Conservation (phyloP, 2,888 invertebrate species). For the Itoplectis maculator region DNA sequence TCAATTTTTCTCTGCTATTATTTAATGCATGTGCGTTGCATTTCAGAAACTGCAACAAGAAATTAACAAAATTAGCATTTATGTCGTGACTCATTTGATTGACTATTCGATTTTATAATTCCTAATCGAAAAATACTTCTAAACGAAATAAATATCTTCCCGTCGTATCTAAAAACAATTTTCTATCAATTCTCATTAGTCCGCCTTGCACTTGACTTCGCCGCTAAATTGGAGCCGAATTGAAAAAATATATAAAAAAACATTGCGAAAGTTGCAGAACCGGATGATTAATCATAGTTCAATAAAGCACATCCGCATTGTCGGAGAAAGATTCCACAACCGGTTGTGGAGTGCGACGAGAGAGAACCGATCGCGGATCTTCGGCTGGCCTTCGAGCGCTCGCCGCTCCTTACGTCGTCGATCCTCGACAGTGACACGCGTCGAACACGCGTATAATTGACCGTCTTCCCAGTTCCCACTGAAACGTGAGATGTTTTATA, state of each 20-base stretch:
- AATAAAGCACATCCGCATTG: slow-evolving; percentile 51
- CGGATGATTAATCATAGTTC: not conserved
- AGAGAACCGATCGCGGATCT: slow-evolving; percentile 54
- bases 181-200: not conserved
- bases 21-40: not conserved
- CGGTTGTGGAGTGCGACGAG: slow-evolving; percentile 32
- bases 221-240: not conserved
- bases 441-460: slow-evolving; percentile 3
- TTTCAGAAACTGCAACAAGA: too few species aligned
- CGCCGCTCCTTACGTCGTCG: slow-evolving; percentile 36
- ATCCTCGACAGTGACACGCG: slow-evolving; percentile 21
- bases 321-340: slow-evolving; percentile 50
- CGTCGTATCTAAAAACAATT: too few species aligned
- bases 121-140: too few species aligned
- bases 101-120: too few species aligned
- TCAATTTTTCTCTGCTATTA: too few species aligned
- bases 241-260: not conserved
- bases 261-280: not conserved
- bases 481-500: not conserved
- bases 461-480: not conserved
- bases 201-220: not conserved
- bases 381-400: slow-evolving; percentile 55
- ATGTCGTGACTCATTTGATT: too few species aligned
- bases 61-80: too few species aligned
- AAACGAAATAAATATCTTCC: too few species aligned